Percentiles rank a stretch among this genome's conserved stretches.
These are phyloP conservation scores for Oryzias melastigma DNA, from an alignment of 2,113 vertebrate genomes.

Conservation along the genomic window DNA sequence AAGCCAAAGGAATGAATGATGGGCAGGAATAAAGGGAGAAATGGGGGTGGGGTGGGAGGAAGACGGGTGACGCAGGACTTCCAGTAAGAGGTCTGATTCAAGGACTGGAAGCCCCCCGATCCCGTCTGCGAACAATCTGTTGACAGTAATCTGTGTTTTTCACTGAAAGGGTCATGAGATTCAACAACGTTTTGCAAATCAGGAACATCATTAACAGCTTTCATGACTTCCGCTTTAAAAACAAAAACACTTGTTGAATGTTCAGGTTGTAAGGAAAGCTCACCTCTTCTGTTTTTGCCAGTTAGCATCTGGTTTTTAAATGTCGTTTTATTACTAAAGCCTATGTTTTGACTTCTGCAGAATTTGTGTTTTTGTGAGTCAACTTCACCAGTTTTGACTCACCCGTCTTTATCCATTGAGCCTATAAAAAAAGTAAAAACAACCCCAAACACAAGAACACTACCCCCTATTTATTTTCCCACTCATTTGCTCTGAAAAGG, in stretches of 20 bases:
- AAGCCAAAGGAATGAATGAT: conserved; percentile 1
- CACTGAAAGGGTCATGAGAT: conserved; percentile 17
- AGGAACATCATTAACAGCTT: conserved; percentile 8
- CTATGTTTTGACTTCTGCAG: conserved; percentile 7
- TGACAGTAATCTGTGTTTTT: conserved; percentile 38
- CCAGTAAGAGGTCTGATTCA: conserved; percentile 69
- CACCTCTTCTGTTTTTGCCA: too few relatives aligned
- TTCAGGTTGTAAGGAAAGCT: not conserved
- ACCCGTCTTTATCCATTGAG: conserved; percentile 1
- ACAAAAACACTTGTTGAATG: not conserved
- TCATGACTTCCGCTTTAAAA: not conserved
- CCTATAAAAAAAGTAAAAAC: conserved; percentile 14
- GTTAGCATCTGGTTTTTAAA: too few relatives aligned
- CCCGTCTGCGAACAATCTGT: conserved; percentile 46
- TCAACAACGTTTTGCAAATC: not conserved
- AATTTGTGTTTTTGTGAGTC: conserved; percentile 11
- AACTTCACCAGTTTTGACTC: not conserved
- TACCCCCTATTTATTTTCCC: not conserved
- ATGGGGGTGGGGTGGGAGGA: conserved; percentile 11
- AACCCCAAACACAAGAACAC: conserved; percentile 6
- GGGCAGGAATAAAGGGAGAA: conserved; percentile 1
- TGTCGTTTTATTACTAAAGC: not conserved
- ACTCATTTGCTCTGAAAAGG: not conserved
- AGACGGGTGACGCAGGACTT: conserved; percentile 63
- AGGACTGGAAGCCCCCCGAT: conserved; percentile 67